Evolutionary conservation across 2,797 vertebrate species (phyloP).

Genomic region (Lutjanus argentimaculatus): DNA sequence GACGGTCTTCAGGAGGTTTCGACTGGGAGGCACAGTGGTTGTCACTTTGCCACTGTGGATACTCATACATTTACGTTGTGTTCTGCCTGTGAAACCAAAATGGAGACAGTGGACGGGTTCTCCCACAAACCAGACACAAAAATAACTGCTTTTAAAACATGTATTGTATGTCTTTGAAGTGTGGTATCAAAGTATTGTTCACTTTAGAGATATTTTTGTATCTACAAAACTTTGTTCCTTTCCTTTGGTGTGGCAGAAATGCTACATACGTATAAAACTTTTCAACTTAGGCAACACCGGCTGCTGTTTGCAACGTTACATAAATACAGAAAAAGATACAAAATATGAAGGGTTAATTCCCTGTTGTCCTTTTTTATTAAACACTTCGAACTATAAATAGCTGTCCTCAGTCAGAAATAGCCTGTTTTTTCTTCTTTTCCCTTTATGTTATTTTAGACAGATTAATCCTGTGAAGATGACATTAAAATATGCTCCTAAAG

Average conservation of each 20-base stretch:
- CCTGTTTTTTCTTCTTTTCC: neutral
- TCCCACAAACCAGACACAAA: neutral
- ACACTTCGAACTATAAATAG: slow-evolving; percentile 29
- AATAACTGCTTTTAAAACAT: neutral
- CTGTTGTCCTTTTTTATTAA: slow-evolving; percentile 2
- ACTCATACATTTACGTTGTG: neutral
- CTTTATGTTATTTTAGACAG: slow-evolving; percentile 8
- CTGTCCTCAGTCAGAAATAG: slow-evolving; percentile 19
- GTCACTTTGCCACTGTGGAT: neutral
- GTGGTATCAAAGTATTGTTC: neutral
- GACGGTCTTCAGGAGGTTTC: neutral
- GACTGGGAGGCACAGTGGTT: neutral
- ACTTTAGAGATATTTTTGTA: neutral
- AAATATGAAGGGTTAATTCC: slow-evolving; percentile 5
- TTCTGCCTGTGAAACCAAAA: neutral
- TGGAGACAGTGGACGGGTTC: neutral
- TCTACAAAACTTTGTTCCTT: neutral
- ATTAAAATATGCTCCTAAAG: neutral
- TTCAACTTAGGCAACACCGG: neutral
- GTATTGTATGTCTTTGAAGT: neutral
- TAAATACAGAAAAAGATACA: neutral
- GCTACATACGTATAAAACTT: neutral
- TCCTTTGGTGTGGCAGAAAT: neutral
- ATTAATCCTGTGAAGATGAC: neutral
- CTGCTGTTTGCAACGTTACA: neutral